A percentile compares a stretch with the other conserved stretches of the same genome.
phyloP scores from a whole-genome alignment of 2,888 invertebrate genomes.

The Amphipyra tragopoginis region DNA sequence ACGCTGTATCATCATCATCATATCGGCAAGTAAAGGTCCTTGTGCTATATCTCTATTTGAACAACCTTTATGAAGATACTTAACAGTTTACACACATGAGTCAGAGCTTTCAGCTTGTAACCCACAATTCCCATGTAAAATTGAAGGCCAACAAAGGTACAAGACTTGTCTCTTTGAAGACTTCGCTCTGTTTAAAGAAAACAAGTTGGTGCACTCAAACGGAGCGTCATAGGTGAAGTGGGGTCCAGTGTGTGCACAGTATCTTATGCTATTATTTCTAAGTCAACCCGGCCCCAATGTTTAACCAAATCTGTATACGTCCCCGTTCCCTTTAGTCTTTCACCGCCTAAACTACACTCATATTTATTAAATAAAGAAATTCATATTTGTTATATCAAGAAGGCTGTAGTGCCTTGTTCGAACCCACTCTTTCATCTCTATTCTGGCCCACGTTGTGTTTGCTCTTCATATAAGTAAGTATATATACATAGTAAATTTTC shows the following conservation, averaged over 20 bases:
- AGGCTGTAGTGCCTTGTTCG: conserved; percentile 55
- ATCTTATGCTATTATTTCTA: conserved; percentile 89
- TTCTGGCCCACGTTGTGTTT: conserved; percentile 44
- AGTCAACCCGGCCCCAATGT: conserved; percentile 83
- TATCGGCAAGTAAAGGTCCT: background rate
- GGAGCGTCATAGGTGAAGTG: conserved; percentile 82
- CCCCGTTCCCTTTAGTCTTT: conserved; percentile 83
- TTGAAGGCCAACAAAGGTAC: conserved; percentile 61
- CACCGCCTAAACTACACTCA: conserved; percentile 76
- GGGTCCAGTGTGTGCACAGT: conserved; percentile 82
- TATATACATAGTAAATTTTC: conserved; percentile 20
- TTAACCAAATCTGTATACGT: conserved; percentile 86
- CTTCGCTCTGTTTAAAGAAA: conserved; percentile 84
- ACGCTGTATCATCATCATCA: background rate
- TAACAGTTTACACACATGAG: conserved; percentile 32
- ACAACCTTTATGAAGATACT: conserved; percentile 37
- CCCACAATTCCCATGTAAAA: conserved; percentile 61
- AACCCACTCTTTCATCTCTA: conserved; percentile 55
- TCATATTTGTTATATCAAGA: conserved; percentile 64
- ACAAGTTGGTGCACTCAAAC: conserved; percentile 84
- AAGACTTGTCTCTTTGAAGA: conserved; percentile 66
- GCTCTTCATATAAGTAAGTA: conserved; percentile 27
- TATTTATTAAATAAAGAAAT: conserved; percentile 71
- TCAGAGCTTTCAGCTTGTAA: conserved; percentile 50
- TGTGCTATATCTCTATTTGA: conserved; percentile 34